Conservation (phyloP, 2,888 invertebrate species). For the Notocelia uddmanniana region DNA sequence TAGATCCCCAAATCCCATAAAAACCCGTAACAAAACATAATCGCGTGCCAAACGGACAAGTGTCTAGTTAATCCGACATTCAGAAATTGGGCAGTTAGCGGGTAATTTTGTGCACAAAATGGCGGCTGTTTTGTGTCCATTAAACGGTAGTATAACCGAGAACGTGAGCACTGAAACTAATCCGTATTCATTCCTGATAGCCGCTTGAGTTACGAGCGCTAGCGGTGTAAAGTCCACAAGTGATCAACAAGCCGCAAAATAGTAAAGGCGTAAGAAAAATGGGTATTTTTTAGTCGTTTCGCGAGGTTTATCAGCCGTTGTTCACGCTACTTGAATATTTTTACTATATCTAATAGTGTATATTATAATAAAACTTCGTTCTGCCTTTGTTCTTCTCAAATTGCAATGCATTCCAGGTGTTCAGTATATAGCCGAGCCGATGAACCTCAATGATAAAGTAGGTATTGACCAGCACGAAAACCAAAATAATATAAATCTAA, state of each 20-base stretch:
- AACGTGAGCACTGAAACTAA: slow-evolving; percentile 31
- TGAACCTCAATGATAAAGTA: too few relatives aligned
- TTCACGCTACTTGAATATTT: too few relatives aligned
- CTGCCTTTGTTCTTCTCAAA: too few relatives aligned
- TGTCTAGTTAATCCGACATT: neutral
- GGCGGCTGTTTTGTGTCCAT: slow-evolving; percentile 41
- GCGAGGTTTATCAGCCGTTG: neutral
- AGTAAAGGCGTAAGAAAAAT: neutral
- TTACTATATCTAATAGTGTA: too few relatives aligned
- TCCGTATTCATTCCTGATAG: slow-evolving; percentile 7
- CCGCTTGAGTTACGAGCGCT: neutral
- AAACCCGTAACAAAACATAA: slow-evolving; percentile 3
- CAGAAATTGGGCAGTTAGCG: slow-evolving; percentile 22
- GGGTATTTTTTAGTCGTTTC: neutral
- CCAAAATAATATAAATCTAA: too few relatives aligned
- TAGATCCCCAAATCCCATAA: neutral
- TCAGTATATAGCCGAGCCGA: too few relatives aligned
- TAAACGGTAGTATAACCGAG: slow-evolving; percentile 13
- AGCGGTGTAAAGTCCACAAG: neutral
- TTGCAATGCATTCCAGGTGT: too few relatives aligned
- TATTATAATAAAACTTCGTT: too few relatives aligned
- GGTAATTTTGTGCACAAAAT: slow-evolving; percentile 27
- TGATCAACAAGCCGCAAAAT: neutral
- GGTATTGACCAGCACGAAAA: too few relatives aligned
- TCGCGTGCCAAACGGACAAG: slow-evolving; percentile 1